These are phyloP conservation scores for Ephialtes manifestator DNA, from an alignment of 2,888 invertebrate species.

Conservation along the genomic window DNA sequence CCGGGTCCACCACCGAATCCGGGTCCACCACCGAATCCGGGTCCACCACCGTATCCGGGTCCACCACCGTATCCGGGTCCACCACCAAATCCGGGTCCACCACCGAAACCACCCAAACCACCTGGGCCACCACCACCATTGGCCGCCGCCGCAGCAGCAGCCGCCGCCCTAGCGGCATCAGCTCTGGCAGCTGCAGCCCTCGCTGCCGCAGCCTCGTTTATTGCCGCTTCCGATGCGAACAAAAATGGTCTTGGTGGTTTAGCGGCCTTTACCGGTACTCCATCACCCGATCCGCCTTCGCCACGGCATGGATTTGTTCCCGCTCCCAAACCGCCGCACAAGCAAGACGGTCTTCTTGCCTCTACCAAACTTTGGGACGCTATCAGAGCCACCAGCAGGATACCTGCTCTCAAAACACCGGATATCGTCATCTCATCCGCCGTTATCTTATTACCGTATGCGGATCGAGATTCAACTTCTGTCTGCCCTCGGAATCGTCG, in stretches of 20 bases:
- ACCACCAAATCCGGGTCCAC: not conserved
- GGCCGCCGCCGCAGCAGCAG: not conserved
- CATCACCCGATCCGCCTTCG: conserved; percentile 66
- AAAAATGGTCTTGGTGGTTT: conserved; percentile 76
- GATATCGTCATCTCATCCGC: conserved; percentile 70
- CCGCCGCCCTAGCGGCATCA: not conserved
- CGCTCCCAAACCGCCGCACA: conserved; percentile 70
- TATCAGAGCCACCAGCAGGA: conserved; percentile 60
- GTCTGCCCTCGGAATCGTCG: conserved; percentile 36
- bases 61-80: not conserved
- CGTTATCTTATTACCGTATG: conserved; percentile 7
- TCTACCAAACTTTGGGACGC: conserved; percentile 48
- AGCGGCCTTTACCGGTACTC: conserved; percentile 84
- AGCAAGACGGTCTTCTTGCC: conserved; percentile 46
- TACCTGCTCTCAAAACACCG: conserved; percentile 12
- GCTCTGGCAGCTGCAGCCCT: conserved; percentile 48
- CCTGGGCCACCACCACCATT: not conserved
- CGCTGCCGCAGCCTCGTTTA: conserved; percentile 70
- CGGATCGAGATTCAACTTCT: conserved; percentile 40
- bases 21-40: not conserved
- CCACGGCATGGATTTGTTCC: conserved; percentile 58
- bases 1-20: not conserved
- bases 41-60: not conserved
- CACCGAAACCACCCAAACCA: not conserved
- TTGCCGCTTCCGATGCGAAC: conserved; percentile 70